These are phyloP conservation scores for Phalacrocorax brasilianus DNA, from an alignment of 2,113 vertebrate species.

Conservation along the genomic window DNA sequence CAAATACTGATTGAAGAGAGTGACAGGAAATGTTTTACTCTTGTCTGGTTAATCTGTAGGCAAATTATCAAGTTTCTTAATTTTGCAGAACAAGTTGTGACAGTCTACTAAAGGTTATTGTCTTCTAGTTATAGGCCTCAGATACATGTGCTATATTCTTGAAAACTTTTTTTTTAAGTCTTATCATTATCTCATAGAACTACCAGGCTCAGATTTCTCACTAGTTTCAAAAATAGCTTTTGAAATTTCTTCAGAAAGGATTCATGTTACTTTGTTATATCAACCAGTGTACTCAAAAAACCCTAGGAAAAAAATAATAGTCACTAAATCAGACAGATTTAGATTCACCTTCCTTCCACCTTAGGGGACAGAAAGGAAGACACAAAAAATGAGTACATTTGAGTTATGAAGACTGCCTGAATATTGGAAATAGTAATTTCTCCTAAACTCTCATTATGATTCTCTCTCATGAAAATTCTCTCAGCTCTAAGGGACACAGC, in stretches of 20 bases:
- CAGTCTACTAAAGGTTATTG: not conserved
- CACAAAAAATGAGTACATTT: not conserved
- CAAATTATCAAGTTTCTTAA: not conserved
- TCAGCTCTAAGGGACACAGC: not conserved
- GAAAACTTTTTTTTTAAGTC: not conserved
- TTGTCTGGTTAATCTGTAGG: not conserved
- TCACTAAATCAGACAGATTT: not conserved
- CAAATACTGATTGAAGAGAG: not conserved
- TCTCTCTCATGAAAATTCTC: not conserved
- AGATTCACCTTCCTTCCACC: not conserved
- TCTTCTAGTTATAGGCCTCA: not conserved
- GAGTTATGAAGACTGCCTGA: not conserved
- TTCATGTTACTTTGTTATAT: not conserved
- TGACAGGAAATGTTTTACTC: not conserved
- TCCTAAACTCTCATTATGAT: not conserved
- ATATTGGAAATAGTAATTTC: not conserved
- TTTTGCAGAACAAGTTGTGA: not conserved
- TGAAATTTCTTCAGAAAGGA: not conserved
- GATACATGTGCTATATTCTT: not conserved
- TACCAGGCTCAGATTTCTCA: not conserved
- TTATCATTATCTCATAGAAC: not conserved
- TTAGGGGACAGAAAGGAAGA: not conserved
- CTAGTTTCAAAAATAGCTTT: not conserved
- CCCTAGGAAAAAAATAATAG: not conserved
- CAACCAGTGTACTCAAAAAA: not conserved